These are phyloP conservation scores for Eristalinus aeneus DNA, from an alignment of 2,888 invertebrate genomes.

Conservation along the genomic window DNA sequence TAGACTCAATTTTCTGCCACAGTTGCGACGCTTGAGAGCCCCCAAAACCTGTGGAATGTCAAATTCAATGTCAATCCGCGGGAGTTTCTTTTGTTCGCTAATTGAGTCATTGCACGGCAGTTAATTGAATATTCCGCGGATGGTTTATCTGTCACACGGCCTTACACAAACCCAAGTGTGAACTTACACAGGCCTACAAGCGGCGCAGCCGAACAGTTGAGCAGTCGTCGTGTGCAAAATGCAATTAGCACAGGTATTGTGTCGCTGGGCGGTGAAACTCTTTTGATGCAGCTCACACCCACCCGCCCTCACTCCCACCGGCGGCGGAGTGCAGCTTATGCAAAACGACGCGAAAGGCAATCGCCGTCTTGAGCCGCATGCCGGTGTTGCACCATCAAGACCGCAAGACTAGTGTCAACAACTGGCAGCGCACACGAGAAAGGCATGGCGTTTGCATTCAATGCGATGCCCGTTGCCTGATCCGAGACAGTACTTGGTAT, in stretches of 20 bases:
- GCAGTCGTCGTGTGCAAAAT: not conserved
- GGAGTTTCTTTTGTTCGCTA: not conserved
- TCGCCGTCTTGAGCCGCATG: conserved; percentile 14
- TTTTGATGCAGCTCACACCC: conserved; percentile 18
- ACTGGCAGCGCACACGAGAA: not conserved
- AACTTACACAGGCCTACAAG: not conserved
- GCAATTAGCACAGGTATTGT: conserved; percentile 19
- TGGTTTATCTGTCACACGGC: not conserved
- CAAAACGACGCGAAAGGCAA: conserved; percentile 5
- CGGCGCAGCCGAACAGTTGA: not conserved
- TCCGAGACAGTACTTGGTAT: not conserved
- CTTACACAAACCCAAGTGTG: not conserved
- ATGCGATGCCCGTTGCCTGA: no score
- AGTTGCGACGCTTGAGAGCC: not conserved
- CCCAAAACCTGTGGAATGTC: not conserved
- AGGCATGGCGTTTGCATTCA: conserved; percentile 13
- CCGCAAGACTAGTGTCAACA: conserved; percentile 42
- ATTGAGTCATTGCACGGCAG: not conserved
- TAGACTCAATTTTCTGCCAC: conserved; percentile 16
- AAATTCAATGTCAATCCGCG: conserved; percentile 9
- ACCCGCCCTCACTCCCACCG: not conserved
- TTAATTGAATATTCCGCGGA: not conserved
- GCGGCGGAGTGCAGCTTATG: conserved; percentile 30
- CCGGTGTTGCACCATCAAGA: conserved; percentile 28
- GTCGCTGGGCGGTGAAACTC: conserved; percentile 27